Percentiles rank a stretch among this genome's conserved stretches.
Conservation (phyloP, 2,113 vertebrate genomes). For the Galbula dea region DNA sequence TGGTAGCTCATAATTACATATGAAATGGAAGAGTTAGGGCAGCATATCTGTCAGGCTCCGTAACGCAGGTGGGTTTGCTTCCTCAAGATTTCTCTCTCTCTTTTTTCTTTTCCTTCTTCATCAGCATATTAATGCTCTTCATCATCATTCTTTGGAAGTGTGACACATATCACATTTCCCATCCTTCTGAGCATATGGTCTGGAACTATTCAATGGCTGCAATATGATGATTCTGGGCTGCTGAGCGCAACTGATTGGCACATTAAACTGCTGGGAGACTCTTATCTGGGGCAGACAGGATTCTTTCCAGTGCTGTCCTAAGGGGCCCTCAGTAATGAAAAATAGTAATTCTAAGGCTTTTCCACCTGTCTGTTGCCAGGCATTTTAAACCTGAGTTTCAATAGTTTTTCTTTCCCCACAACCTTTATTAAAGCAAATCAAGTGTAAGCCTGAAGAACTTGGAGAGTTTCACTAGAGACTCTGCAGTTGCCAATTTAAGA, state of each 20-base stretch:
- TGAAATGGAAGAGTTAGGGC: neutral
- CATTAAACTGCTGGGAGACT: constrained; percentile 68
- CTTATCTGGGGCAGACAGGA: constrained; percentile 66
- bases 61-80: neutral
- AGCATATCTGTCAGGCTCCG: neutral
- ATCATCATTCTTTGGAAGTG: constrained; percentile 49
- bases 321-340: constrained; percentile 64
- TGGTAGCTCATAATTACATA: neutral
- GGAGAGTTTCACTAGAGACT: constrained; percentile 47
- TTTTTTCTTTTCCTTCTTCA: neutral
- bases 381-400: constrained; percentile 56
- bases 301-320: constrained; percentile 58
- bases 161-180: constrained; percentile 36
- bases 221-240: constrained; percentile 57
- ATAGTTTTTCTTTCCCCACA: constrained; percentile 49
- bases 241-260: constrained; percentile 69
- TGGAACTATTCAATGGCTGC: constrained; percentile 65
- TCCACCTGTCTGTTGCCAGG: constrained; percentile 61
- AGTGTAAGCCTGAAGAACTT: constrained; percentile 56
- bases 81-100: neutral
- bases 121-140: constrained; percentile 57
- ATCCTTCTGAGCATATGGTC: constrained; percentile 62
- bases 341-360: constrained; percentile 62
- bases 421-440: constrained; percentile 67
- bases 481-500: constrained; percentile 31